Conservation (phyloP, 2,888 invertebrate species). For the Coelinius sp. region DNA sequence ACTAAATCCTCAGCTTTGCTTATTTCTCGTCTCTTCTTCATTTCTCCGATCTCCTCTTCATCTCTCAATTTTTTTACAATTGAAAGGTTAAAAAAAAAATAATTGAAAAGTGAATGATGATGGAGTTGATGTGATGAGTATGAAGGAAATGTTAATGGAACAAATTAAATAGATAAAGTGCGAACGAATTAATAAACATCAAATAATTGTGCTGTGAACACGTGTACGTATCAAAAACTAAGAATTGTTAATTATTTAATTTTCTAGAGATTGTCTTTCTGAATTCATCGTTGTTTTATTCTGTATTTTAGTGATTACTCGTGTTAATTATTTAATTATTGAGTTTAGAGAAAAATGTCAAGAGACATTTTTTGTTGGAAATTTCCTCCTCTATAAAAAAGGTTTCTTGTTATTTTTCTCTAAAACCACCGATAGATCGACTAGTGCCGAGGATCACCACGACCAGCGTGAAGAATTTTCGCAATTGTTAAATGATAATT, state of each 20-base stretch:
- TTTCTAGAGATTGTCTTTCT: conserved; percentile 59
- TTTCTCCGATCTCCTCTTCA: no score
- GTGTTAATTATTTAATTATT: not conserved
- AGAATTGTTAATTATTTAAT: conserved; percentile 64
- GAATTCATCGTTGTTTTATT: conserved; percentile 40
- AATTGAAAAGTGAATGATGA: conserved; percentile 25
- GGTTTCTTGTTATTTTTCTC: no score
- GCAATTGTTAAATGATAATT: conserved; percentile 19
- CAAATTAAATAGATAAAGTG: conserved; percentile 26
- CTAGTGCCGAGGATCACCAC: conserved; percentile 41
- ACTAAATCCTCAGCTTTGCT: conserved; percentile 20
- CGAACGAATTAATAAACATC: conserved; percentile 46
- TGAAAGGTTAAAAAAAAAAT: no score
- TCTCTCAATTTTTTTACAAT: no score
- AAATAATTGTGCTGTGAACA: conserved; percentile 52
- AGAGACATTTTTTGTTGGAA: no score
- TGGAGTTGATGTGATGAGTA: conserved; percentile 21
- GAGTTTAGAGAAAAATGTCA: no score
- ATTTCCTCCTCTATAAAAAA: no score
- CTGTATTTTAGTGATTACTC: not conserved
- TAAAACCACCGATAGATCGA: conserved; percentile 27
- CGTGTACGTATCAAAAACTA: conserved; percentile 67
- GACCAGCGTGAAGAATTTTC: conserved; percentile 49
- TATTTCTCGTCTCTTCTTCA: conserved; percentile 25
- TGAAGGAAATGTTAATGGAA: conserved; percentile 14